Evolutionary conservation across 2,888 invertebrate species (phyloP), one percentile per base, ranked within the genome.

Genomic region (Hemistola chrysoprasaria): DNA sequence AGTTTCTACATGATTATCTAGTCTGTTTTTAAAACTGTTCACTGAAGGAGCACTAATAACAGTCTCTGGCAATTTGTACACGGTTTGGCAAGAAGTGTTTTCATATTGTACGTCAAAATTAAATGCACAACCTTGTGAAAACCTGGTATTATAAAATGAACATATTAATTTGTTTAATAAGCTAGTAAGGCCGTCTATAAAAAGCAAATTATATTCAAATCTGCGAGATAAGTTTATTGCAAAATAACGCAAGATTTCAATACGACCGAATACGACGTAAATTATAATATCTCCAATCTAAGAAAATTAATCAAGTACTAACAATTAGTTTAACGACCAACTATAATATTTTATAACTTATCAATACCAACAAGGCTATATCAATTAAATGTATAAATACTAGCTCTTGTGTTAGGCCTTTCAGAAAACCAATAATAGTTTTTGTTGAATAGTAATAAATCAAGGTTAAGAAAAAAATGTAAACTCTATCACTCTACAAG

Each of bases 301-400:
- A 39, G 42, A 25, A 43, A 29, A 43, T 52, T 41, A 37, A 41
- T 44, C 45, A 45, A 53, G 50, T 53, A 47, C 40, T 42, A 53
- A 52, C 41, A 45, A 56, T 59, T 55, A 53, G 47, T 56, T 59
- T 56, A 57, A 47, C 29, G 26, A 53, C 52, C 51, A 51, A 65
- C 57, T 60, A 56, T 59, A n/a, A 59, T 56, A 52, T 49, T 58
- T 42, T 22, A 47, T 39, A 32, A 21, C 33, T 30, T 6, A 46
- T 49, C 52, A 57, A 59, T 62, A 58, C 41, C 24, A 44, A 45
- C 73, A 73, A 78, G 74, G 73, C 56, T 59, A 47, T 48, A 55
- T 54, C 56, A 59, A 68, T 69, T 62, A 61, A 27, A n/a, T 11
- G 22, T 21, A 38, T 28, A 21, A 39, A 45, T 29, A 33, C 22